Base-by-base conservation (phyloP, 2,888 invertebrate genomes). In the Sesia bembeciformis region DNA sequence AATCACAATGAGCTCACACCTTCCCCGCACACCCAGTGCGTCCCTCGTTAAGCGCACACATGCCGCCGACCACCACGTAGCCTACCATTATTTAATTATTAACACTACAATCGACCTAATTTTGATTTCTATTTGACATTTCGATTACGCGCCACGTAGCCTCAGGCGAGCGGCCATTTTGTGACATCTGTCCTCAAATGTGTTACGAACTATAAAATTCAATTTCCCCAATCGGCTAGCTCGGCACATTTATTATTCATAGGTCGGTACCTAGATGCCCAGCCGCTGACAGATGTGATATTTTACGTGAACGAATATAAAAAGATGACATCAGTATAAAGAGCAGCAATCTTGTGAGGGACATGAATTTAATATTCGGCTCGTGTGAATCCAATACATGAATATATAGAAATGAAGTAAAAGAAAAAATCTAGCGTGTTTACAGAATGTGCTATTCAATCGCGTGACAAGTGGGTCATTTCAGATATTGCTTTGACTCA, bases 121-220 rank as follows among this genome's bases (percentile, higher is more conserved):
- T 89, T 86, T 88, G 86, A 88, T 88, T 88, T 86, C 80, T 83
- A 86, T 89, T 88, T 88, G 85, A 88, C 84, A 84, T 85, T 89
- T 86, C 80, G 81, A 85, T 87, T 84, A 83, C 78, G 74, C 74
- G 70, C 70, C 75, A 72, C 74, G 72, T 76, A 74, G 81, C 84
- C 84, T 76, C 71, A 74, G 82, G 82, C 84, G 69, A 68, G 75
- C 78, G 70, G 78, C 78, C 81, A 86, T 86, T 86, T 83, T 85
- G 82, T 84, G 86, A 88, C 89, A 89, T 88, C 88, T 89, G 89
- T 89, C 86, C 82, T 84, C 79, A 71, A 79, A 81, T 87, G 87
- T 87, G 87, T 86, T 87, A 78, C 83, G 75, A 87, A 81, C 86
- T 89, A 88, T 87, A 88, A 89, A 89, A 89, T 89, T 89, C 88